Base-by-base conservation (phyloP, 2,888 invertebrate genomes). In the Caenorhabditis angaria region DNA sequence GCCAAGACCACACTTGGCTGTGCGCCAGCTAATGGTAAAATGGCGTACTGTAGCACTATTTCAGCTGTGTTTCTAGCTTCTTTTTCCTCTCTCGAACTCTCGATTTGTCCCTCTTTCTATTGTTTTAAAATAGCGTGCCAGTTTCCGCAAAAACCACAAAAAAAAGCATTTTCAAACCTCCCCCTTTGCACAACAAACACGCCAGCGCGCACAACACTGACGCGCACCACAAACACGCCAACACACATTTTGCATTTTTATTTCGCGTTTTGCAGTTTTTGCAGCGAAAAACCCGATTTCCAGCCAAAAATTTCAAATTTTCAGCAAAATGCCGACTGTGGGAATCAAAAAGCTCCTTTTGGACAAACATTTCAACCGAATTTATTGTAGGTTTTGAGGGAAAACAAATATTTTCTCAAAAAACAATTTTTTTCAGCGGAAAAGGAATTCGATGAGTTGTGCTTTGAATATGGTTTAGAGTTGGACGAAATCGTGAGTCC, bases 381-480 rank as follows among this genome's bases (percentile, higher is more conserved):
- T 67, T 47, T 84, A 84, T 61, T 75, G 83, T 83, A 25, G 66
- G 82, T 78, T 65, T 14, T 20, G 10, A n/a, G 8, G 24, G 20
- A 8, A 24, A 51, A 18, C 5, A 28, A 47, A 18, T 20, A 8
- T 18, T 22, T n/a, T 48, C 6, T 24, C 8, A 4, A 51, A 32
- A 48, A 54, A 35, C 50, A 32, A 50, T 55, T 58, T 55, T 58
- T 53, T 79, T 70, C 89, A 97, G 97, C 93, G 83, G 96, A 97
- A 89, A 93, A 96, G 84, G 95, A 97, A 88, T 97, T 99, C 88
- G 94, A 94, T 89, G 91, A 93, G 64, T 89, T 99, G 6, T 99
- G 97, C 88, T 99, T 99, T 89, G 93, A 94, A 82, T 99, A 94
- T 89, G 99, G 99, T 0, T 90, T 99, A 78, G 99, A 99, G 89